Percentiles rank a stretch among this genome's conserved stretches.
Conservation (phyloP, 1,140 invertebrate genomes). For the Cotesia glomerata region DNA sequence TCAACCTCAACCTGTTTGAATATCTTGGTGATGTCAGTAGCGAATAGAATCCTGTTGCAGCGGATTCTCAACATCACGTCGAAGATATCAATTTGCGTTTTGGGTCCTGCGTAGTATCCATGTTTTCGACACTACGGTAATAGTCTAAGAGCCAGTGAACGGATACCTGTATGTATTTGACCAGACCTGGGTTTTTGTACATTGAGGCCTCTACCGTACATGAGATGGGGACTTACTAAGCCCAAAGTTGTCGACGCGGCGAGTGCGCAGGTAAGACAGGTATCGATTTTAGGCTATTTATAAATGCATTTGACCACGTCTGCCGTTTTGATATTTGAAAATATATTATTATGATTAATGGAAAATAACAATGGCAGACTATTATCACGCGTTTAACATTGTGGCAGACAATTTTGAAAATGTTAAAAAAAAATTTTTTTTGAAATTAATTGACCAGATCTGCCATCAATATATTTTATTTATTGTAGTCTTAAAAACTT, state of each 20-base stretch:
- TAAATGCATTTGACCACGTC: conserved; percentile 10
- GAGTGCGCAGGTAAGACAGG: neutral
- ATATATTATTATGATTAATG: neutral
- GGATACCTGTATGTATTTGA: conserved; percentile 13
- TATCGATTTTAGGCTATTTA: neutral
- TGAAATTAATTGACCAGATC: conserved; percentile 35
- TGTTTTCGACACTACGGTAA: no score
- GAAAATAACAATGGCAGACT: neutral
- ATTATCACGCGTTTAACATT: neutral
- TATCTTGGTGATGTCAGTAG: no score
- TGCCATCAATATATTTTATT: neutral
- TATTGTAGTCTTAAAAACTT: neutral
- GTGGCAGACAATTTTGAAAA: neutral
- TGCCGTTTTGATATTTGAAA: conserved; percentile 5
- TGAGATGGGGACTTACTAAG: neutral
- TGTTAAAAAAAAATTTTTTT: neutral
- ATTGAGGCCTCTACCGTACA: neutral
- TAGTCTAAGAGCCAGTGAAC: conserved; percentile 8
- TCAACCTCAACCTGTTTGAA: no score
- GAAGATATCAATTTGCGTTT: no score
- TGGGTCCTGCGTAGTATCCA: no score
- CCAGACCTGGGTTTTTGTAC: neutral
- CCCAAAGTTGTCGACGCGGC: neutral
- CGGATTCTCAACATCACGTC: no score
- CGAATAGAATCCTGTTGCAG: no score